These are phyloP conservation scores for Dipus sagitta DNA, from an alignment of 2,797 vertebrate species.

Conservation along the genomic window DNA sequence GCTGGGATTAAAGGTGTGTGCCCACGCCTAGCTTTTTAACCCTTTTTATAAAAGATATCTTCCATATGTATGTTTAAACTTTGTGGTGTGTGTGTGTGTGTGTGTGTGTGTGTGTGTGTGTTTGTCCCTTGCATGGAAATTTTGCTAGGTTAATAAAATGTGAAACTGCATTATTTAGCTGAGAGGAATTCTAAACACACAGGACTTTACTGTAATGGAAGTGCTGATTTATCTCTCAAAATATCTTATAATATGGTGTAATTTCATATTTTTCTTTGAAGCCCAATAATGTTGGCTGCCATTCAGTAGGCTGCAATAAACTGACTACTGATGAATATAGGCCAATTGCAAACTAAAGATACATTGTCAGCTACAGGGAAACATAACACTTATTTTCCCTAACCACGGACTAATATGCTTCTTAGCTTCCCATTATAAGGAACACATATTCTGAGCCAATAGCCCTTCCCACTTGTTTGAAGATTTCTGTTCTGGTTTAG, in stretches of 20 bases:
- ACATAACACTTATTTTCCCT: constrained; percentile 7
- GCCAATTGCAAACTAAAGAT: constrained; percentile 48
- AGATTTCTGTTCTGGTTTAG: background rate
- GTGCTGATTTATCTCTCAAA: constrained; percentile 69
- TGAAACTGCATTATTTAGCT: background rate
- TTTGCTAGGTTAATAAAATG: constrained; percentile 38
- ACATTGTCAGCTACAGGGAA: constrained; percentile 50
- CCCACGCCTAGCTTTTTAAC: background rate
- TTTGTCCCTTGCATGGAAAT: constrained; percentile 54
- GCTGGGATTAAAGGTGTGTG: too few relatives aligned
- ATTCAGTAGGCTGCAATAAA: constrained; percentile 68
- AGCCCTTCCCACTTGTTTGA: background rate
- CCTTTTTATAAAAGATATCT: too few relatives aligned
- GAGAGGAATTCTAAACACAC: constrained; percentile 55
- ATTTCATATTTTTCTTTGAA: constrained; percentile 73
- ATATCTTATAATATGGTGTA: constrained; percentile 65
- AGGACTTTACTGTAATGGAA: constrained; percentile 46
- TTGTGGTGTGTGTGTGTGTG: background rate
- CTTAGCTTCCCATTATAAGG: background rate
- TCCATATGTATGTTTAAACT: background rate
- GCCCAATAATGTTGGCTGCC: constrained; percentile 42
- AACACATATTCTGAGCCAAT: background rate
- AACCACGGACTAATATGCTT: background rate
- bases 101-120: background rate
- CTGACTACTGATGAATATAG: constrained; percentile 34